Conservation (phyloP, 2,888 invertebrate genomes). For the Thysanoteuthis rhombus region DNA sequence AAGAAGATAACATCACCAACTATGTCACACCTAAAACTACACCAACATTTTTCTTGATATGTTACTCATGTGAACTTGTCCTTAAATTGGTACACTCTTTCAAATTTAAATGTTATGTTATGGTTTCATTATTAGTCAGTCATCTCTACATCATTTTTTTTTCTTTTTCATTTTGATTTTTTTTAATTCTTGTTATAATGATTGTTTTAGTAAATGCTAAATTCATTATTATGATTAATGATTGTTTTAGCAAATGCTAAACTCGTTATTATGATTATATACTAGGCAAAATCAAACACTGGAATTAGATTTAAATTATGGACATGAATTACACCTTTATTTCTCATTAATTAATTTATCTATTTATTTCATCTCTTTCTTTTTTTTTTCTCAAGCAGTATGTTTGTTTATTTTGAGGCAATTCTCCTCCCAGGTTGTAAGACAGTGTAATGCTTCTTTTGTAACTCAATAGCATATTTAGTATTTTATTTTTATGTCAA, state of each 20-base stretch:
- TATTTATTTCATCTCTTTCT: background rate
- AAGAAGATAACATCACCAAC: background rate
- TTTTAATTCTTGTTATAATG: background rate
- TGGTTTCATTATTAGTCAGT: background rate
- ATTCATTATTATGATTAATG: background rate
- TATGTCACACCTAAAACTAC: background rate
- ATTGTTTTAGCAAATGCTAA: background rate
- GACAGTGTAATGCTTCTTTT: background rate
- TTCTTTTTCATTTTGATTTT: background rate
- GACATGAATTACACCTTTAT: background rate
- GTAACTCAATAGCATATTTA: background rate
- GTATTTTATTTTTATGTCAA: background rate
- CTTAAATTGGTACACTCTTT: background rate
- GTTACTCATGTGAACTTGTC: constrained; percentile 12
- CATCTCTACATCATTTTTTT: background rate
- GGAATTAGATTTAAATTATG: background rate
- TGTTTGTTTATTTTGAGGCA: constrained; percentile 12
- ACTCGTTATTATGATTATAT: background rate
- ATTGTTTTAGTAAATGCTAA: background rate
- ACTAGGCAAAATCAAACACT: background rate
- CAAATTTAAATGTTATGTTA: background rate
- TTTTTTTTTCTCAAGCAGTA: background rate
- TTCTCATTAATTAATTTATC: background rate
- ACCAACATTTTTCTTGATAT: constrained; percentile 12
- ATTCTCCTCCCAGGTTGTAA: background rate